phyloP scores from a whole-genome alignment of 2,888 invertebrate genomes.

The Melanophora roralis region DNA sequence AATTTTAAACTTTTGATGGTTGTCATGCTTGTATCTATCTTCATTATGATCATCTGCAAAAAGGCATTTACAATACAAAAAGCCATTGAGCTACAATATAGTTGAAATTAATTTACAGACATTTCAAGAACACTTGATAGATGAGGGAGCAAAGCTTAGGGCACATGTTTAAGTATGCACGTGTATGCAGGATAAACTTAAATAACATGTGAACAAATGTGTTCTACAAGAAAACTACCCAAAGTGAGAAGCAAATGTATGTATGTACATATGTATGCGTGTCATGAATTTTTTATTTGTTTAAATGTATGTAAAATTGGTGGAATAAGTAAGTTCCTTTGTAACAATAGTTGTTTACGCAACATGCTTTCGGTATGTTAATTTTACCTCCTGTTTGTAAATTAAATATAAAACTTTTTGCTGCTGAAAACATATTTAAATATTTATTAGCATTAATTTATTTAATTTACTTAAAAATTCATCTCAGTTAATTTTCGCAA shows the following conservation, averaged over 20 bases:
- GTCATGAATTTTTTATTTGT: conserved; percentile 6
- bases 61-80: conserved; percentile 22
- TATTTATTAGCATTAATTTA: too few species aligned
- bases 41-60: conserved; percentile 41
- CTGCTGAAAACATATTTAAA: too few species aligned
- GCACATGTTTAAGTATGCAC: neutral
- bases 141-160: conserved; percentile 21
- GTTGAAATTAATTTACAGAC: conserved; percentile 14
- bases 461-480: too few species aligned
- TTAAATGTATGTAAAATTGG: neutral
- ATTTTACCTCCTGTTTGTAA: too few species aligned
- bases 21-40: neutral
- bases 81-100: conserved; percentile 37
- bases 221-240: neutral
- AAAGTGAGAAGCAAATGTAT: neutral
- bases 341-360: neutral
- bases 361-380: neutral
- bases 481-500: too few species aligned
- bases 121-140: conserved; percentile 20
- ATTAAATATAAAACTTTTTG: too few species aligned
- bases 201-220: neutral
- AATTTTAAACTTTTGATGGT: neutral
- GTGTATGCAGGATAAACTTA: neutral
- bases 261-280: too few species aligned
- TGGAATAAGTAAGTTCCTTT: neutral